Conservation (phyloP, 1,140 invertebrate species). For the Papilio dardanus region DNA sequence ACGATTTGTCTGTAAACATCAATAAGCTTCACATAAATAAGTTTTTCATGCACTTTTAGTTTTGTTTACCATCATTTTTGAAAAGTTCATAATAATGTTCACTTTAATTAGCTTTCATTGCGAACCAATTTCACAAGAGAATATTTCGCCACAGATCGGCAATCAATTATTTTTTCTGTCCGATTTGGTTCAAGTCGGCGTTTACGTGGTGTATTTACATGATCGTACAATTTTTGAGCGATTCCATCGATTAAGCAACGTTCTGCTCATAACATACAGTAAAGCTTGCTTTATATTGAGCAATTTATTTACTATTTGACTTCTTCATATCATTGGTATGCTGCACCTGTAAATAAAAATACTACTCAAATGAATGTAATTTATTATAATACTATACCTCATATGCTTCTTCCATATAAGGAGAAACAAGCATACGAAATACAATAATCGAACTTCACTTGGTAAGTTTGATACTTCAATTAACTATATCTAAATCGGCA, state of each 20-base stretch:
- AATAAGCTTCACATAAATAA: not conserved
- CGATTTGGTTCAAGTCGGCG: not conserved
- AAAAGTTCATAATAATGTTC: not conserved
- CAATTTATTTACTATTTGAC: constrained; percentile 27
- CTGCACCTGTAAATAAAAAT: constrained; percentile 50
- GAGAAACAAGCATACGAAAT: too few species aligned
- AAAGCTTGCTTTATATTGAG: not conserved
- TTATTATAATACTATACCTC: not conserved
- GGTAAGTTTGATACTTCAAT: too few species aligned
- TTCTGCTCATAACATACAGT: not conserved
- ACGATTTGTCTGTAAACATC: not conserved
- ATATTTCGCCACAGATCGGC: not conserved
- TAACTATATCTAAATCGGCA: not conserved
- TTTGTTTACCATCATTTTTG: not conserved
- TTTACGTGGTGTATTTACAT: not conserved
- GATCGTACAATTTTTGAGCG: not conserved
- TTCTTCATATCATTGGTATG: constrained; percentile 50
- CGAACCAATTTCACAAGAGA: constrained; percentile 1
- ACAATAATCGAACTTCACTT: too few species aligned
- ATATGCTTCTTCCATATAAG: too few species aligned
- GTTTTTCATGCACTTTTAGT: constrained; percentile 25
- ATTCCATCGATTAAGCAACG: not conserved
- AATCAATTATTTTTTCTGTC: not conserved
- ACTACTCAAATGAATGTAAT: not conserved
- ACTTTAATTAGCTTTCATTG: not conserved